These are phyloP conservation scores for Nymphalis io DNA, from an alignment of 1,140 invertebrate genomes.

Conservation along the genomic window DNA sequence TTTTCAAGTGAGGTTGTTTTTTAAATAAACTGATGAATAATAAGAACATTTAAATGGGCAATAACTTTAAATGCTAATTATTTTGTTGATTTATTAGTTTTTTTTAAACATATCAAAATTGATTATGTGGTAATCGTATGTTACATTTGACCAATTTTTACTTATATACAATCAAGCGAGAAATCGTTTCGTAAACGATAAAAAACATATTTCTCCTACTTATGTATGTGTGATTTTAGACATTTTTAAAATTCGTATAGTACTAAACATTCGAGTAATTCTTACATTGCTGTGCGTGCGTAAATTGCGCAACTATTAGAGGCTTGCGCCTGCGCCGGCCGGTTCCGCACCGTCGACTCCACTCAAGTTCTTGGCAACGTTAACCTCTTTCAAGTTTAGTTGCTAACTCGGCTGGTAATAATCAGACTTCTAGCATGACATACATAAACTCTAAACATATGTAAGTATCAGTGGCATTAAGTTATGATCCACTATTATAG, in stretches of 20 bases:
- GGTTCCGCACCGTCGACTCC: constrained; percentile 53
- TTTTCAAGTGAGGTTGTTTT: too few relatives aligned
- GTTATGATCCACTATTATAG: not conserved
- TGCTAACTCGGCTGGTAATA: constrained; percentile 16
- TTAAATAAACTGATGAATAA: too few relatives aligned
- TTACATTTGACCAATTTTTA: too few relatives aligned
- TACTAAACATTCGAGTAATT: not conserved
- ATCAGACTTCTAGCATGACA: constrained; percentile 17
- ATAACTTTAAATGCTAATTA: too few relatives aligned
- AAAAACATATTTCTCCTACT: too few relatives aligned
- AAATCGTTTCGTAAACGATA: too few relatives aligned
- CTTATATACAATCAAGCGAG: too few relatives aligned
- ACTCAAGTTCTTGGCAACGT: constrained; percentile 66
- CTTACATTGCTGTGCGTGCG: constrained; percentile 28
- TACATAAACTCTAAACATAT: constrained; percentile 12
- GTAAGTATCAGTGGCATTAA: constrained; percentile 1
- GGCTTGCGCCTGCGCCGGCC: constrained; percentile 33
- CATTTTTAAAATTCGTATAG: not conserved
- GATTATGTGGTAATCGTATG: too few relatives aligned
- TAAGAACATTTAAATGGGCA: too few relatives aligned
- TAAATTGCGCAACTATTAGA: constrained; percentile 50
- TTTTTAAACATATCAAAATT: too few relatives aligned
- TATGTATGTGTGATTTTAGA: too few relatives aligned
- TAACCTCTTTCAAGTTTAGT: constrained; percentile 63
- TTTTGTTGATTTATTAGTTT: too few relatives aligned